A percentile compares a stretch with the other conserved stretches of the same genome.
Evolutionary conservation across 2,888 invertebrate genomes (phyloP).

Genomic region (Crocallis elinguaria): DNA sequence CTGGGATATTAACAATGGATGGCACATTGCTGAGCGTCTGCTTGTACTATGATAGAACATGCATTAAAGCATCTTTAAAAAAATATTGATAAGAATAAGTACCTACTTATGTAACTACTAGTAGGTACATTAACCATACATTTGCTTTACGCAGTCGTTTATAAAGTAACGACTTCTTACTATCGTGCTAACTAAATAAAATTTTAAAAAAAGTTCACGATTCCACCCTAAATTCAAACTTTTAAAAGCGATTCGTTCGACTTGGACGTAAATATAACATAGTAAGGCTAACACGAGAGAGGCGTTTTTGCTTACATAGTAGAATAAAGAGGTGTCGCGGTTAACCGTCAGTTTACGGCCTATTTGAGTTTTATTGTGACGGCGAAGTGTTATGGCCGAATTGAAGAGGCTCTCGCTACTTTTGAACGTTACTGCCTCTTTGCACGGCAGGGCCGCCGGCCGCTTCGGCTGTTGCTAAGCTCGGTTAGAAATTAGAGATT

Average conservation of each 20-base stretch:
- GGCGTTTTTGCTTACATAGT: constrained; percentile 36
- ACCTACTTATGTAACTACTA: too few relatives aligned
- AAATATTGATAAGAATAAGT: too few relatives aligned
- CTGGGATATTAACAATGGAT: too few relatives aligned
- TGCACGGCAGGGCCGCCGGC: neutral
- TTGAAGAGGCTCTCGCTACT: constrained; percentile 19
- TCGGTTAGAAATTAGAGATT: neutral
- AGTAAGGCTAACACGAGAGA: constrained; percentile 2
- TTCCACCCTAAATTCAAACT: constrained; percentile 1
- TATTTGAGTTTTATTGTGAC: constrained; percentile 32
- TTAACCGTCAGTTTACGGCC: constrained; percentile 33
- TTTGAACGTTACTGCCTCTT: constrained; percentile 13
- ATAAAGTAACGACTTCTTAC: neutral
- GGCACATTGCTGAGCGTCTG: too few relatives aligned
- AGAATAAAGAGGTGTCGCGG: constrained; percentile 35
- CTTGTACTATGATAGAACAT: too few relatives aligned
- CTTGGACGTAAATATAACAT: constrained; percentile 30
- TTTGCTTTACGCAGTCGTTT: too few relatives aligned
- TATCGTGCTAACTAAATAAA: neutral
- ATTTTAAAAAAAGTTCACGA: neutral
- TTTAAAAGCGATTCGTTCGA: constrained; percentile 6
- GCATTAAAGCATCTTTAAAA: too few relatives aligned
- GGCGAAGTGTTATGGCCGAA: constrained; percentile 19
- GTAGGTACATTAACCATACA: too few relatives aligned
- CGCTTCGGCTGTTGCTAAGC: neutral